A percentile compares a stretch with the other conserved stretches of the same genome.
Evolutionary conservation across 2,797 vertebrate genomes (phyloP).

Genomic region (Acanthopagrus latus): DNA sequence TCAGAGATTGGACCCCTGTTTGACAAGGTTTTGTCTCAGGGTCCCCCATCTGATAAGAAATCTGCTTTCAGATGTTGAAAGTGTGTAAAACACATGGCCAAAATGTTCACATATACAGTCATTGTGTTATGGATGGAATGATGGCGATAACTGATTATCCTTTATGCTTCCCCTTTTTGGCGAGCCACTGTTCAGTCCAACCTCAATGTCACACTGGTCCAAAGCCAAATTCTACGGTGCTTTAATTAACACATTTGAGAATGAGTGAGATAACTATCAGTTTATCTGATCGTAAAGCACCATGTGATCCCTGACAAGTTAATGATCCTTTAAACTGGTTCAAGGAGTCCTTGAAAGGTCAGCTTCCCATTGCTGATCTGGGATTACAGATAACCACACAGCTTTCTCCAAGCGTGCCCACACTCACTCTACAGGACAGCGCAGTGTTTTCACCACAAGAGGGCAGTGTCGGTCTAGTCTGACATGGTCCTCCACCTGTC

Average conservation of each 20-base stretch:
- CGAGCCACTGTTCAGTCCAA: background rate
- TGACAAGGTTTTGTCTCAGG: no score
- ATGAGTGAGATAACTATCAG: background rate
- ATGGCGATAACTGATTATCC: no score
- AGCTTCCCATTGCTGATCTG: slow-evolving; percentile 12
- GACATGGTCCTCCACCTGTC: slow-evolving; percentile 42
- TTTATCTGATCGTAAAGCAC: slow-evolving; percentile 3
- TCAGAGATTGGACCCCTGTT: no score
- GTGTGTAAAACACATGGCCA: no score
- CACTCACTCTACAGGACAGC: background rate
- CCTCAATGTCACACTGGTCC: background rate
- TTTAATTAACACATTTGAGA: background rate
- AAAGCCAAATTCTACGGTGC: background rate
- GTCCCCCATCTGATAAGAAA: no score
- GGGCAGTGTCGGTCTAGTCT: slow-evolving; percentile 67
- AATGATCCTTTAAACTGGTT: slow-evolving; percentile 2
- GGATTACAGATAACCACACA: slow-evolving; percentile 4
- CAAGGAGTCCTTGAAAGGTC: slow-evolving; percentile 15
- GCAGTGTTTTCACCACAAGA: slow-evolving; percentile 64
- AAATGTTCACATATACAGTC: no score
- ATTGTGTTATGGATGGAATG: no score
- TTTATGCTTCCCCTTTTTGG: no score
- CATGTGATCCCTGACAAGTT: slow-evolving; percentile 1
- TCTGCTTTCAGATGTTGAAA: no score
- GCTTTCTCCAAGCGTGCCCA: background rate